These are phyloP conservation scores for Bradypodion pumilum DNA, from an alignment of 2,797 vertebrate species.

Conservation along the genomic window DNA sequence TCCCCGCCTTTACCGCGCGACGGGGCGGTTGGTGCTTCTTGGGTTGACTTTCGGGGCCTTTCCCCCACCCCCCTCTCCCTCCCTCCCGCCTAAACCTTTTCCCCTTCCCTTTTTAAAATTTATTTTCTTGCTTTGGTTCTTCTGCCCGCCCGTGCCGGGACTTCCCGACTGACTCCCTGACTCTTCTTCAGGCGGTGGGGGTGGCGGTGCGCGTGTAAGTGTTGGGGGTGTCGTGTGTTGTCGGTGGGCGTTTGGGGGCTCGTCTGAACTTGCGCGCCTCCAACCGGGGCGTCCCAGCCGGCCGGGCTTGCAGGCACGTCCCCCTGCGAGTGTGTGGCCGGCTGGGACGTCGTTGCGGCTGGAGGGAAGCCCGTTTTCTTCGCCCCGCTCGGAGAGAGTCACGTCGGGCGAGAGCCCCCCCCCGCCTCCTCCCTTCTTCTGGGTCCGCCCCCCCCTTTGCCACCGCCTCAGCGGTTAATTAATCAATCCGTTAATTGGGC, in stretches of 20 bases:
- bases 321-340: conserved; percentile 29
- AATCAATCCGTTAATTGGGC: too few relatives aligned
- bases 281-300: conserved; percentile 18
- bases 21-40: neutral
- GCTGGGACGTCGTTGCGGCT: conserved; percentile 21
- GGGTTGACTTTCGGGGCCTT: neutral
- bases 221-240: neutral
- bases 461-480: neutral
- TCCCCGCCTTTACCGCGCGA: neutral
- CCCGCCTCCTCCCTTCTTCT: neutral
- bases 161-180: neutral
- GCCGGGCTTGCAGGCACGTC: conserved; percentile 21
- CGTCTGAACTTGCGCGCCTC: neutral
- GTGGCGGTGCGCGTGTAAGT: neutral
- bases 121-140: neutral
- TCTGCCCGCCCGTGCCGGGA: neutral
- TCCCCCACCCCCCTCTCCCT: too few relatives aligned
- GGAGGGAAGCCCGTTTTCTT: neutral
- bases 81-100: neutral
- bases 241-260: neutral
- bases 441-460: too few relatives aligned
- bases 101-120: neutral
- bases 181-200: neutral
- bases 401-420: too few relatives aligned
- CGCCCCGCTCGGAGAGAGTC: too few relatives aligned